phyloP scores from a whole-genome alignment of 2,888 invertebrate species.

The Lasioglossum morio region DNA sequence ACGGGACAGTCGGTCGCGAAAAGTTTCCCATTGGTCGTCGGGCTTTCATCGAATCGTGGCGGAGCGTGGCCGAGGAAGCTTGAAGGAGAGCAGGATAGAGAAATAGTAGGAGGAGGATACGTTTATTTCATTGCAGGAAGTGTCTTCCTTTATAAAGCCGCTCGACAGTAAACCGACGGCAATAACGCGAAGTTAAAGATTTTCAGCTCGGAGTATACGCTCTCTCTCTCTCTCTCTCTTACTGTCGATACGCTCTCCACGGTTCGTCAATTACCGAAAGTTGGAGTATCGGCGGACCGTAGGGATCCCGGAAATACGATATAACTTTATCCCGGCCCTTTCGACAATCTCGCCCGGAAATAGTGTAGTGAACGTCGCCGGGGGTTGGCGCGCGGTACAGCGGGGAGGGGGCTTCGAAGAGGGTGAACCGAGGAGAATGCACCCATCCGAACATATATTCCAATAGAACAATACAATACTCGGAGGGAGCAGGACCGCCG shows the following conservation, averaged over 20 bases:
- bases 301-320: constrained; percentile 64
- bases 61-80: too few relatives aligned
- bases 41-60: background rate
- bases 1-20: background rate
- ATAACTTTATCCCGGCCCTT: constrained; percentile 69
- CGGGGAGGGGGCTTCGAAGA: constrained; percentile 7
- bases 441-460: constrained; percentile 60
- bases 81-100: background rate
- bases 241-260: constrained; percentile 48
- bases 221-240: too few relatives aligned
- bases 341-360: constrained; percentile 70
- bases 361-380: constrained; percentile 56
- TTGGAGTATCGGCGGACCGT: constrained; percentile 53
- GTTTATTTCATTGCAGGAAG: constrained; percentile 13
- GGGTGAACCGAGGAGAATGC: constrained; percentile 36
- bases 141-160: constrained; percentile 15
- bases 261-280: constrained; percentile 67
- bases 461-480: constrained; percentile 69
- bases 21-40: background rate
- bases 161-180: constrained; percentile 16
- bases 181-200: constrained; percentile 51
- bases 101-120: background rate
- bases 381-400: background rate
- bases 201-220: constrained; percentile 35
- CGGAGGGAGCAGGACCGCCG: constrained; percentile 37